These are phyloP conservation scores for Thamnophis elegans DNA, from an alignment of 2,797 vertebrate species.

Conservation along the genomic window DNA sequence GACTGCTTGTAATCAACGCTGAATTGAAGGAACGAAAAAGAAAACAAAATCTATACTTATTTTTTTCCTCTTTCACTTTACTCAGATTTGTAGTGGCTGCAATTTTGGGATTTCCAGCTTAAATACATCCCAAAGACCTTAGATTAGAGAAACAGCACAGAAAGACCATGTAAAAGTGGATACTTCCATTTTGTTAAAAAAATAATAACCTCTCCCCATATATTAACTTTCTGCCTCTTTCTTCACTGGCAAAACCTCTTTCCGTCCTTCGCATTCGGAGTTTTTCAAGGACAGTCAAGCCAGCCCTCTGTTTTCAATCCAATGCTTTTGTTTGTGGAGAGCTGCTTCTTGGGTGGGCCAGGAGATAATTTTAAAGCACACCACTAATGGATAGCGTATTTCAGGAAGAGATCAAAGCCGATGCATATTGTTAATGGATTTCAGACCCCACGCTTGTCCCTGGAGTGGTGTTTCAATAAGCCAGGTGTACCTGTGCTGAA, in stretches of 20 bases:
- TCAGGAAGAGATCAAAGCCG: slow-evolving; percentile 31
- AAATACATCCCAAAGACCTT: neutral
- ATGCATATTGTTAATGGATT: slow-evolving; percentile 22
- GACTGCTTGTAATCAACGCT: neutral
- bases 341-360: neutral
- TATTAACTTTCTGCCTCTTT: neutral
- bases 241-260: neutral
- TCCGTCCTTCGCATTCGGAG: neutral
- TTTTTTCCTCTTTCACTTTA: neutral
- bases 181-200: neutral
- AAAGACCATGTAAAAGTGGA: neutral
- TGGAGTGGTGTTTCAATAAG: neutral
- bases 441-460: neutral
- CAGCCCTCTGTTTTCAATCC: neutral
- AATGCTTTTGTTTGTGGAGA: neutral
- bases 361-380: neutral
- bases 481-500: neutral
- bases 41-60: neutral
- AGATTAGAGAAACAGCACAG: neutral
- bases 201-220: neutral
- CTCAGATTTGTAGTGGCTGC: neutral
- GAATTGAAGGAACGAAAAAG: neutral
- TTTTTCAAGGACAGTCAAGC: neutral
- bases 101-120: neutral
- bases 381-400: slow-evolving; percentile 21